A percentile compares a stretch with the other conserved stretches of the same genome.
Conservation (phyloP, 1,140 invertebrate species). For the Drosophila azteca region DNA sequence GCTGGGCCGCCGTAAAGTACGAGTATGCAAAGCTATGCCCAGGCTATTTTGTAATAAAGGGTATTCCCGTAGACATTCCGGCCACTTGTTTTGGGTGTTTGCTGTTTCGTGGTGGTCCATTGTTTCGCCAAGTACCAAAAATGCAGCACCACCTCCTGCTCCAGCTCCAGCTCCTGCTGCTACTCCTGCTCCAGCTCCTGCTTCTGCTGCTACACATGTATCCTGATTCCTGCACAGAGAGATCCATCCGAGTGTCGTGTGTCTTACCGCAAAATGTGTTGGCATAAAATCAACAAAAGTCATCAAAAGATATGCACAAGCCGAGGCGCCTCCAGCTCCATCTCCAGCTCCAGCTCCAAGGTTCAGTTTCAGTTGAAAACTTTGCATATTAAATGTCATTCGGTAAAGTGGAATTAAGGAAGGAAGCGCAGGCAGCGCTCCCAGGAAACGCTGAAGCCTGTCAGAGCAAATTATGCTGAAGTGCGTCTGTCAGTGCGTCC, state of each 20-base stretch:
- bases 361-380: slow-evolving; percentile 45
- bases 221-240: slow-evolving; percentile 28
- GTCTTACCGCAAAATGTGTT: slow-evolving; percentile 45
- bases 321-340: slow-evolving; percentile 35
- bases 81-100: slow-evolving; percentile 38
- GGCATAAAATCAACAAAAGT: slow-evolving; percentile 80
- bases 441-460: slow-evolving; percentile 65
- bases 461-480: slow-evolving; percentile 79
- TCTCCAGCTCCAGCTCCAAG: slow-evolving; percentile 5
- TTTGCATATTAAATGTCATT: slow-evolving; percentile 82
- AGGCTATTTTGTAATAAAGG: slow-evolving; percentile 76
- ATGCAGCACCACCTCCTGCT: slow-evolving; percentile 33
- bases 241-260: slow-evolving; percentile 43
- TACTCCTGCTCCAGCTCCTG: too few species aligned
- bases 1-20: slow-evolving; percentile 60
- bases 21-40: slow-evolving; percentile 67
- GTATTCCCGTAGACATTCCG: slow-evolving; percentile 66
- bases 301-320: slow-evolving; percentile 72
- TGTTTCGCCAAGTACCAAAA: slow-evolving; percentile 40
- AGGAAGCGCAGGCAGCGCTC: slow-evolving; percentile 36
- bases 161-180: neutral
- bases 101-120: slow-evolving; percentile 34
- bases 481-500: slow-evolving; percentile 76
- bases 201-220: neutral
- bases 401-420: slow-evolving; percentile 79